Evolutionary conservation across 2,888 invertebrate genomes (phyloP).

Genomic region (Patella pellucida): DNA sequence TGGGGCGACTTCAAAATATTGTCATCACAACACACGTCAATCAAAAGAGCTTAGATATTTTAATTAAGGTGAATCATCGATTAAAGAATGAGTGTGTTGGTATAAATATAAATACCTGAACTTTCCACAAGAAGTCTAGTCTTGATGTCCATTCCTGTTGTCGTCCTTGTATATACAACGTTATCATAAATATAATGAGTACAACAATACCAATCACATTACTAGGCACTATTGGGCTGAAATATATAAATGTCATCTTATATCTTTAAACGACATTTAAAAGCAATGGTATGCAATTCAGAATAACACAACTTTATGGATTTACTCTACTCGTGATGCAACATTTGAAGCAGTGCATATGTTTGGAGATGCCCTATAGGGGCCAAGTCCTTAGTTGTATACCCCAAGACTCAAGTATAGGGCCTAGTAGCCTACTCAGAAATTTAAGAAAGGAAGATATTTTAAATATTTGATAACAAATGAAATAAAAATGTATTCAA

Average conservation of each 20-base stretch:
- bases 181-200: slow-evolving; percentile 85
- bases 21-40: too few relatives aligned
- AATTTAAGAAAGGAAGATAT: too few relatives aligned
- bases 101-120: slow-evolving; percentile 66
- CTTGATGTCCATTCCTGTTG: slow-evolving; percentile 88
- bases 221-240: slow-evolving; percentile 76
- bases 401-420: too few relatives aligned
- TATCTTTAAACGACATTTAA: too few relatives aligned
- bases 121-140: slow-evolving; percentile 74
- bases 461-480: too few relatives aligned
- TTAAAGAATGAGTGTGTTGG: background rate
- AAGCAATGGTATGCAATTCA: too few relatives aligned
- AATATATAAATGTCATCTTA: slow-evolving; percentile 17
- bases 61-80: too few relatives aligned
- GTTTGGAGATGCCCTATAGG: background rate
- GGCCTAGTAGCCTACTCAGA: too few relatives aligned
- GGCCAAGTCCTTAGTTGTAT: too few relatives aligned
- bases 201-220: slow-evolving; percentile 80
- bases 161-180: slow-evolving; percentile 86
- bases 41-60: too few relatives aligned
- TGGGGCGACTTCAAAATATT: too few relatives aligned
- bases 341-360: background rate
- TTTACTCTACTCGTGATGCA: background rate
- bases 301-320: background rate
- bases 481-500: too few relatives aligned